These are phyloP conservation scores for Tautogolabrus adspersus DNA, from an alignment of 2,113 vertebrate genomes.

Conservation along the genomic window DNA sequence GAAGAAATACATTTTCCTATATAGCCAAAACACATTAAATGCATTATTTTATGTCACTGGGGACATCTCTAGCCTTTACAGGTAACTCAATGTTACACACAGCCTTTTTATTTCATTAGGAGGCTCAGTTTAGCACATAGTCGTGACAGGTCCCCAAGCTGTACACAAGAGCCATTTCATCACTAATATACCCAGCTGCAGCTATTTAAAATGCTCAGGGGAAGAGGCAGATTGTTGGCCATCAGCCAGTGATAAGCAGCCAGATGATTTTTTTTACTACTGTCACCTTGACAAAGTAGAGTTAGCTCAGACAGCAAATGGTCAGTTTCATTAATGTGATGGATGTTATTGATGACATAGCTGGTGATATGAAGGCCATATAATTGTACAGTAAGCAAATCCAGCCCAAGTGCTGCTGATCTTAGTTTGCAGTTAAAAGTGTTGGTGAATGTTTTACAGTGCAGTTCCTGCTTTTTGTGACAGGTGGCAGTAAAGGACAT, in stretches of 20 bases:
- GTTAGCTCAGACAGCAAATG: conserved; percentile 12
- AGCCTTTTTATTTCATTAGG: conserved; percentile 77
- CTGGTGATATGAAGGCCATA: not conserved
- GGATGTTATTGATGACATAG: conserved; percentile 19
- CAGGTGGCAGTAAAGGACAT: not conserved
- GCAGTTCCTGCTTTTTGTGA: not conserved
- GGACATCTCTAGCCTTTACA: conserved; percentile 69
- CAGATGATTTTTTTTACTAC: conserved; percentile 25
- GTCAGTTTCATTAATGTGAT: conserved; percentile 23
- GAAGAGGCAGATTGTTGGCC: conserved; percentile 51
- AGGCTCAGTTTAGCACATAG: conserved; percentile 69
- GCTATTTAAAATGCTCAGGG: conserved; percentile 65
- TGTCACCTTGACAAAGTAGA: conserved; percentile 31
- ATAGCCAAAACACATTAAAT: conserved; percentile 76
- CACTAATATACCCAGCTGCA: conserved; percentile 62
- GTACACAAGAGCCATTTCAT: conserved; percentile 57
- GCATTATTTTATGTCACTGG: conserved; percentile 74
- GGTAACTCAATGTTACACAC: conserved; percentile 68
- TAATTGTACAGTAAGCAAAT: not conserved
- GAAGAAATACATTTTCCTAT: conserved; percentile 71
- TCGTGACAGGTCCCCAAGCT: conserved; percentile 66
- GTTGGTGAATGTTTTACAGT: not conserved
- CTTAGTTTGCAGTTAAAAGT: not conserved
- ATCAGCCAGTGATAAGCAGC: conserved; percentile 45
- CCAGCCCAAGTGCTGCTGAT: not conserved